Evolutionary conservation across 2,113 vertebrate genomes (phyloP).

Genomic region (Mesoclemmys tuberculata): DNA sequence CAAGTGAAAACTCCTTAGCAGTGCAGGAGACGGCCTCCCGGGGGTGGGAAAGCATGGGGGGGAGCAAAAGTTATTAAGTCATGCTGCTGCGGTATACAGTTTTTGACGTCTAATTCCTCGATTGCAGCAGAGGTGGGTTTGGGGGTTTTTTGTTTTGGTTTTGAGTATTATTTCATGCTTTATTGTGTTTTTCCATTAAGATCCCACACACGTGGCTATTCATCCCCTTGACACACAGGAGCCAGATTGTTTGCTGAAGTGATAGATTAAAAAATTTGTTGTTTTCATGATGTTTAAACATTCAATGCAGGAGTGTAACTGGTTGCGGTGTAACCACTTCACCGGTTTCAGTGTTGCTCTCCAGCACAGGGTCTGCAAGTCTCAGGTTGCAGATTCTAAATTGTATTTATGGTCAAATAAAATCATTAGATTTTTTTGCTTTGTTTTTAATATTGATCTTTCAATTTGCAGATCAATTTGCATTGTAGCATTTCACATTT

Average conservation of each 20-base stretch:
- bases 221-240: conserved; percentile 60
- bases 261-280: conserved; percentile 73
- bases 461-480: not conserved
- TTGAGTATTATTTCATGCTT: conserved; percentile 44
- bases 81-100: not conserved
- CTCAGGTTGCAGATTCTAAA: conserved; percentile 15
- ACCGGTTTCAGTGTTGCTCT: not conserved
- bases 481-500: not conserved
- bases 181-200: conserved; percentile 60
- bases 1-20: not conserved
- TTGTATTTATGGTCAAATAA: fast-evolving
- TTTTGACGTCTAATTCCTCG: conserved; percentile 34
- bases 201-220: conserved; percentile 52
- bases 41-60: not conserved
- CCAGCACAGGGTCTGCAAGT: not conserved
- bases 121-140: conserved; percentile 2
- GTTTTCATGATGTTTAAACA: conserved; percentile 67
- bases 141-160: not conserved
- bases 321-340: conserved; percentile 50
- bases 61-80: conserved; percentile 17
- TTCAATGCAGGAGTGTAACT: conserved; percentile 54
- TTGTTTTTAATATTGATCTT: not conserved
- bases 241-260: conserved; percentile 67
- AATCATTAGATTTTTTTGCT: not conserved
- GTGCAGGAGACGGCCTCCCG: not conserved